Evolutionary conservation across 2,888 invertebrate genomes (phyloP).

Genomic region (Callyntrura guangdongensis): DNA sequence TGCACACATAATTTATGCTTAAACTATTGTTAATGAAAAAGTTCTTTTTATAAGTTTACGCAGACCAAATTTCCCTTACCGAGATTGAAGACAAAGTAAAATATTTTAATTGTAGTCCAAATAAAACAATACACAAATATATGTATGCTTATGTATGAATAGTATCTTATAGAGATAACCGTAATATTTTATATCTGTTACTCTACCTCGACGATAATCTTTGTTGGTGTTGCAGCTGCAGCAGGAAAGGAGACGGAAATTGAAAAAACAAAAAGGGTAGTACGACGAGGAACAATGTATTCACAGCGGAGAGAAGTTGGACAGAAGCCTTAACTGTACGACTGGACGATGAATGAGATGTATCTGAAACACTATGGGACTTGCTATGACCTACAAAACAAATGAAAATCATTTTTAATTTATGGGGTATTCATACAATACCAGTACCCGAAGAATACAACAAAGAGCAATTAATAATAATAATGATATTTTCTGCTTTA

Average conservation of each 20-base stretch:
- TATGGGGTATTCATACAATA: background rate
- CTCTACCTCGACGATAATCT: conserved; percentile 74
- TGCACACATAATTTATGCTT: conserved; percentile 4
- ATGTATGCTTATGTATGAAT: background rate
- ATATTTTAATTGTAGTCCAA: background rate
- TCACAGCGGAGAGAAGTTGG: conserved; percentile 79
- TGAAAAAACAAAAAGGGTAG: conserved; percentile 73
- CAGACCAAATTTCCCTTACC: background rate
- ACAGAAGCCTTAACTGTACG: conserved; percentile 81
- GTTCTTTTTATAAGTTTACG: background rate
- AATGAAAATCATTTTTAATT: conserved; percentile 33
- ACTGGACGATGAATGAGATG: conserved; percentile 80
- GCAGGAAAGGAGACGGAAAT: conserved; percentile 72
- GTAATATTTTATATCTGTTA: background rate
- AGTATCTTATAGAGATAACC: background rate
- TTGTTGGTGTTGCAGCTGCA: conserved; percentile 45
- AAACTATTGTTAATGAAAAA: background rate
- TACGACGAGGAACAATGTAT: conserved; percentile 76
- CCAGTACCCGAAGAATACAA: background rate
- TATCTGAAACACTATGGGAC: conserved; percentile 82
- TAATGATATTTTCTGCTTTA: too few species aligned
- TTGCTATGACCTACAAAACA: conserved; percentile 81
- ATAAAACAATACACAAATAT: conserved; percentile 29
- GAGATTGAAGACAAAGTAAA: conserved; percentile 14
- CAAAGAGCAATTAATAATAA: too few species aligned